phyloP scores from a whole-genome alignment of 2,888 invertebrate genomes.

The Pachydiplax longipennis region DNA sequence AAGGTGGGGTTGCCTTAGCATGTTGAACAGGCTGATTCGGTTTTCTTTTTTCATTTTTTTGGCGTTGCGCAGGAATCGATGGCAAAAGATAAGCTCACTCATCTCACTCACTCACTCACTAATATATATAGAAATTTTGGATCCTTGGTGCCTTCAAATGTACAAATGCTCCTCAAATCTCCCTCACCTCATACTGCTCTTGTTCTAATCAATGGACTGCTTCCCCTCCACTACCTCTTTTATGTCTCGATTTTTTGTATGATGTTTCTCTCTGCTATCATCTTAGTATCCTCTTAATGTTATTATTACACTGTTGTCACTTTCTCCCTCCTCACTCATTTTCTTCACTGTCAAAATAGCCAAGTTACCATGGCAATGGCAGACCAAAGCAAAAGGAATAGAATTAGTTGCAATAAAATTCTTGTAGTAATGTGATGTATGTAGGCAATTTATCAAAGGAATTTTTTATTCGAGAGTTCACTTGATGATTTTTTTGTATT shows the following conservation, averaged over 20 bases:
- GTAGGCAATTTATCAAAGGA: constrained; percentile 8
- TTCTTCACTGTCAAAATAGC: constrained; percentile 22
- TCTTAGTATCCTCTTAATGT: neutral
- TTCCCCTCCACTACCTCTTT: constrained; percentile 21
- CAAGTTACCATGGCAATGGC: constrained; percentile 44
- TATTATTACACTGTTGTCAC: neutral
- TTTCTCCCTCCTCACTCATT: neutral
- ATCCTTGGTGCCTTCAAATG: constrained; percentile 45
- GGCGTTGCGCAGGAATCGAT: constrained; percentile 18
- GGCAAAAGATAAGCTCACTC: constrained; percentile 17
- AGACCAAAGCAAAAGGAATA: constrained; percentile 42
- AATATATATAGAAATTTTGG: constrained; percentile 29
- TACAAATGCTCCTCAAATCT: constrained; percentile 38
- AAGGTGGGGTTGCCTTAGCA: neutral
- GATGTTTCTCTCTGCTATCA: neutral
- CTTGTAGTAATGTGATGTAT: constrained; percentile 19
- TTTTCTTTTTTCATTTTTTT: neutral
- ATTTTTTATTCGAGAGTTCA: constrained; percentile 7
- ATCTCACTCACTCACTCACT: constrained; percentile 31
- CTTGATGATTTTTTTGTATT: neutral
- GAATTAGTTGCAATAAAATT: constrained; percentile 38
- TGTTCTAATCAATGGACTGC: neutral
- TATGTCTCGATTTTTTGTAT: neutral
- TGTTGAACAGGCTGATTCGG: neutral
- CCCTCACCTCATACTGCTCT: constrained; percentile 8